A percentile compares a stretch with the other conserved stretches of the same genome.
Conservation (phyloP, 2,797 vertebrate genomes). For the Pangasius mekongensis region DNA sequence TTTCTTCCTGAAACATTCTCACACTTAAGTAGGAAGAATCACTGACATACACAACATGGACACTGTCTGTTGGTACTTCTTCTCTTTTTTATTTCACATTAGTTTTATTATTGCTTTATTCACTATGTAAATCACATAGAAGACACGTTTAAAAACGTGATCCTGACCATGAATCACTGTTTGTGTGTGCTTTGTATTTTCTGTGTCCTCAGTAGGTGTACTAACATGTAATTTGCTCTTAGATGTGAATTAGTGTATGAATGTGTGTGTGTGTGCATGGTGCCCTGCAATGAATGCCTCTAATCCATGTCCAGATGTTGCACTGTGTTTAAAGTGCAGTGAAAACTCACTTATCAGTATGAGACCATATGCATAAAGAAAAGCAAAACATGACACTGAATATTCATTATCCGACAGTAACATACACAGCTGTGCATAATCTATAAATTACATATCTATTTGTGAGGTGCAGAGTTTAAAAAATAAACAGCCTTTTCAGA, state of each 20-base stretch:
- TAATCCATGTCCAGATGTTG: not conserved
- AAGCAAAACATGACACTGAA: not conserved
- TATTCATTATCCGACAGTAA: not conserved
- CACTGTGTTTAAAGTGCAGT: not conserved
- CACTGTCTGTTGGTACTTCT: not conserved
- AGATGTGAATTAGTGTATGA: not conserved
- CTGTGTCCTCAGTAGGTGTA: not conserved
- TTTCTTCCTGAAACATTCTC: not conserved
- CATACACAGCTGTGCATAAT: slow-evolving; percentile 6
- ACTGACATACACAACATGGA: not conserved
- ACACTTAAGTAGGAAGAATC: not conserved
- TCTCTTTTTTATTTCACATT: not conserved
- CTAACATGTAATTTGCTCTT: not conserved
- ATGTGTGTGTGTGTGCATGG: not conserved
- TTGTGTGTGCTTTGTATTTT: not conserved
- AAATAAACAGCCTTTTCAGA: slow-evolving; percentile 32
- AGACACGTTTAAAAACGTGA: not conserved
- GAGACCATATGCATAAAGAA: not conserved
- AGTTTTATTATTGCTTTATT: not conserved
- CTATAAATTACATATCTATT: slow-evolving; percentile 16
- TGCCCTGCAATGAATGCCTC: not conserved
- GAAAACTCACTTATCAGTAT: slow-evolving; percentile 4
- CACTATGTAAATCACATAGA: not conserved
- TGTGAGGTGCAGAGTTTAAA: slow-evolving; percentile 29
- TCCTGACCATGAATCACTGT: not conserved